Conservation (phyloP, 1,140 invertebrate species). For the Halictus rubicundus region DNA sequence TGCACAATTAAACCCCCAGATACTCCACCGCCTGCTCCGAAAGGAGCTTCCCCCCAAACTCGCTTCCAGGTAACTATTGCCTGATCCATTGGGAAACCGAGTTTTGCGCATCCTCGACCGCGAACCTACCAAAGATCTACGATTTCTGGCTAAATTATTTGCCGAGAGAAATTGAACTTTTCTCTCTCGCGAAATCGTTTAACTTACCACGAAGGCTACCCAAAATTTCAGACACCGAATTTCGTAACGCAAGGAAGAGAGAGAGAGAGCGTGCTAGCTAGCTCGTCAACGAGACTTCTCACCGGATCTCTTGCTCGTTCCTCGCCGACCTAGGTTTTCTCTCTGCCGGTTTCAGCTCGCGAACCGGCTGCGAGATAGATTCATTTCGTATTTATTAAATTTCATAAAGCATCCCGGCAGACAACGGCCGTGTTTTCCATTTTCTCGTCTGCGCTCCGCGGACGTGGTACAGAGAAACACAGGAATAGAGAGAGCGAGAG, state of each 20-base stretch:
- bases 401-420: conserved; percentile 76
- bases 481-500: conserved; percentile 1
- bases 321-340: conserved; percentile 3
- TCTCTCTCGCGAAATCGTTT: no score
- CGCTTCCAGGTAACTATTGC: no score
- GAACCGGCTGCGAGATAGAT: conserved; percentile 64
- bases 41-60: no score
- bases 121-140: no score
- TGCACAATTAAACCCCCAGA: no score
- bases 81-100: no score
- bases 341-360: background rate
- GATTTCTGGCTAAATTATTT: no score
- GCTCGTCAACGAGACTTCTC: conserved; percentile 29
- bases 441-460: conserved; percentile 71
- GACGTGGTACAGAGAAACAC: conserved; percentile 1
- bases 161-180: no score
- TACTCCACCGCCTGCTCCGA: no score
- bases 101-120: no score
- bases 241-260: background rate
- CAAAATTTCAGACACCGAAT: conserved; percentile 25
- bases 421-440: conserved; percentile 77
- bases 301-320: conserved; percentile 12
- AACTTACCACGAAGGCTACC: no score
- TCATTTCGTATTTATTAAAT: conserved; percentile 81
- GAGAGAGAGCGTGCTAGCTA: conserved; percentile 26